Base-by-base conservation (phyloP, 2,113 vertebrate genomes). In the Anolis sagrei region DNA sequence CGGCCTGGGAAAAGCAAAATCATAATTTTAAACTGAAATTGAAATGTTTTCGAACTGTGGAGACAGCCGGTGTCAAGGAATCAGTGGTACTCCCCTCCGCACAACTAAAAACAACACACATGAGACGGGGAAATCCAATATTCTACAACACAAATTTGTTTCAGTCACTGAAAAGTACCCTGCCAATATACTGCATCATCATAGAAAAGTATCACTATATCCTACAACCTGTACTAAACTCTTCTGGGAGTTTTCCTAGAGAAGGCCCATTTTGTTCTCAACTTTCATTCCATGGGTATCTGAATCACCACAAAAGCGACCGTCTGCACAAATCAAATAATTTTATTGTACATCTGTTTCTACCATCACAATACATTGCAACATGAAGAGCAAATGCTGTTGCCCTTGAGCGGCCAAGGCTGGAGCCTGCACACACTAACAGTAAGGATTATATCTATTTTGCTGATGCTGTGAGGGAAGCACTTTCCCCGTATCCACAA, bases 361-460 rank as follows among this genome's bases (percentile, higher is more conserved):
- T 49, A 74, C 79, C 64, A 74, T 81, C 25, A 76, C n/a, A 44
- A 29, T 75, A 9, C 10, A 44, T 0, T 0, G 62, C 76, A 23
- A 3, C 0, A 0, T 0, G 49, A 25, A 0, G 69, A 69, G 62
- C 0, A 25, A 0, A 2, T 0, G 75, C 0, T 0, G 0, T 39
- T 75, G 11, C 64, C 75, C 86, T 81, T 62, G 80, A 62, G n/a
- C 1, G 74, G 62, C 72, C 64, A 61, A 29, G 25, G 61, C 2
- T 48, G 69, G 4, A 54, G 82, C 84, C 48, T 39, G 36, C 10
- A 21, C 34, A 9, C 69, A 64, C 16, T 19, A 25, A 36, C 19
- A 39, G 70, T 7, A 0, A 0, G 0, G 0, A 70, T 69, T 0
- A 69, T n/a, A 77, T 84, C 19, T 49, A 87, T 54, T 61, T 84